These are phyloP conservation scores for Aphaenogaster ashmeadi DNA, from an alignment of 1,140 invertebrate species.

Conservation along the genomic window DNA sequence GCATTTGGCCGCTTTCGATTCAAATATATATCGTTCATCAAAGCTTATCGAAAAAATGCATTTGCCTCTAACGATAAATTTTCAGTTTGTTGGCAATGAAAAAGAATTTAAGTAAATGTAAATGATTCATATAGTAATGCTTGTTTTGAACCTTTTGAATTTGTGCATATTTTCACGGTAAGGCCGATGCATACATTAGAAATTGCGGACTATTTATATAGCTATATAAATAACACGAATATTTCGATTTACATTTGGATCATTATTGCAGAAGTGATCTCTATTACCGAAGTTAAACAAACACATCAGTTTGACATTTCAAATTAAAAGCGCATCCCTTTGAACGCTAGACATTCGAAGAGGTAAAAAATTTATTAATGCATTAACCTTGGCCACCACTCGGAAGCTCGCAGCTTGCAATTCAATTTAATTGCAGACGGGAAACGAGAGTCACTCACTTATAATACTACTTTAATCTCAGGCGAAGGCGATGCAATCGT, in stretches of 20 bases:
- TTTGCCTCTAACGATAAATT: neutral
- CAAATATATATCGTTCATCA: neutral
- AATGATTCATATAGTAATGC: neutral
- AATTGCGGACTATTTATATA: neutral
- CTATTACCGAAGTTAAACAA: neutral
- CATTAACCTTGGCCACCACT: constrained; percentile 31
- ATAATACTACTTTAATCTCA: constrained; percentile 51
- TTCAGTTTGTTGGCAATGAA: neutral
- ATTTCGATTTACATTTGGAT: neutral
- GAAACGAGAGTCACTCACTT: constrained; percentile 41
- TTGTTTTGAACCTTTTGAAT: neutral
- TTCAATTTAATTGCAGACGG: constrained; percentile 51
- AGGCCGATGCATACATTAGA: neutral
- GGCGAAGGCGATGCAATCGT: constrained; percentile 1
- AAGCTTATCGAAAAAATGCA: neutral
- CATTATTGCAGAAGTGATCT: neutral
- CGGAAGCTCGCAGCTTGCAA: constrained; percentile 46
- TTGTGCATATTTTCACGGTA: neutral
- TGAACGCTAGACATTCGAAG: constrained; percentile 4
- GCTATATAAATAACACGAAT: neutral
- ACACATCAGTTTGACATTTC: constrained; percentile 32
- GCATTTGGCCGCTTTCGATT: no score
- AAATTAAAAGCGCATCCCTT: constrained; percentile 35
- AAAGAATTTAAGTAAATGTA: neutral
- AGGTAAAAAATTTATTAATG: constrained; percentile 64